Conservation (phyloP, 2,888 invertebrate genomes). For the Agrilus mali region DNA sequence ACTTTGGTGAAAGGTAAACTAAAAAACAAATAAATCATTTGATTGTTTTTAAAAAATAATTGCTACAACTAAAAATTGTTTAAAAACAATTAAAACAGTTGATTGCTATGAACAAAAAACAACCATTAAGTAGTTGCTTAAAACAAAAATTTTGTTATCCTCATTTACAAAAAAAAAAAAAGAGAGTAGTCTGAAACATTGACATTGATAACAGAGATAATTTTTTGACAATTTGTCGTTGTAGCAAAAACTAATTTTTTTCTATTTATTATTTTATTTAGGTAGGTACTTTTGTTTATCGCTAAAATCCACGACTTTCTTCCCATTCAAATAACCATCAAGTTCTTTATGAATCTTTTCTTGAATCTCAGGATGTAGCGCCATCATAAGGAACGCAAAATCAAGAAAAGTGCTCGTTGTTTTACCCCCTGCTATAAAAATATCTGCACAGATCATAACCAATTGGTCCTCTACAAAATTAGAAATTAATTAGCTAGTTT, state of each 20-base stretch:
- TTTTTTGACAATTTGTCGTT: too few relatives aligned
- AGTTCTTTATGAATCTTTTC: slow-evolving; percentile 41
- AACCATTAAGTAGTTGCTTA: too few relatives aligned
- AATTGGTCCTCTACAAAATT: slow-evolving; percentile 46
- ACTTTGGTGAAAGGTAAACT: slow-evolving; percentile 43
- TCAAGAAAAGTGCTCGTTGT: slow-evolving; percentile 52
- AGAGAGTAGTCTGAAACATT: too few relatives aligned
- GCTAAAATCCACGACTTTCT: slow-evolving; percentile 32
- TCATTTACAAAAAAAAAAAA: too few relatives aligned
- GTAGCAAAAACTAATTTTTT: too few relatives aligned
- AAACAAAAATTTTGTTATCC: too few relatives aligned
- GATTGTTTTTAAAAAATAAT: too few relatives aligned
- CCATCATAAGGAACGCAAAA: slow-evolving; percentile 46
- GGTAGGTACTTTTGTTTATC: slow-evolving; percentile 38
- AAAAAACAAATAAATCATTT: too few relatives aligned
- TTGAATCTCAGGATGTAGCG: slow-evolving; percentile 45
- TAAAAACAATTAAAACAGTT: too few relatives aligned
- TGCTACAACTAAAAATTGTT: too few relatives aligned
- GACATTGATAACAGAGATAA: too few relatives aligned
- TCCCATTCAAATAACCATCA: slow-evolving; percentile 31
- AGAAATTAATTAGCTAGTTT: background rate
- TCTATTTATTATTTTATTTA: background rate
- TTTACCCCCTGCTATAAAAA: slow-evolving; percentile 53
- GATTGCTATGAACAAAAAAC: too few relatives aligned
- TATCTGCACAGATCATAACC: slow-evolving; percentile 50